Conservation (phyloP, 1,140 invertebrate species). For the Schlechtendalia chinensis region DNA sequence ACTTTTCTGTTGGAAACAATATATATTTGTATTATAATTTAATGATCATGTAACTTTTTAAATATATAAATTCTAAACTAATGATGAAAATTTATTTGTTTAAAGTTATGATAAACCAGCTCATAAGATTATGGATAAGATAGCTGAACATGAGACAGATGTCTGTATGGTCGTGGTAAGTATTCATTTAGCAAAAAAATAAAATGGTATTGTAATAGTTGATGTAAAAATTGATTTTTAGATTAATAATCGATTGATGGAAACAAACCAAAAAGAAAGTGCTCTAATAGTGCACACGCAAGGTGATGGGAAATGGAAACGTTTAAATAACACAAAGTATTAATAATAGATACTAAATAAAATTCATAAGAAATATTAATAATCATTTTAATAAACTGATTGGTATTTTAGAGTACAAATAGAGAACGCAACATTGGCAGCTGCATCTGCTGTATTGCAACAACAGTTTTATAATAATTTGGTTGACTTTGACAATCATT, state of each 20-base stretch:
- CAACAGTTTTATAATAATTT: constrained; percentile 68
- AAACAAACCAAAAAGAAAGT: constrained; percentile 41
- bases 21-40: too few species aligned
- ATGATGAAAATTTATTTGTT: constrained; percentile 50
- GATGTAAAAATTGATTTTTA: not conserved
- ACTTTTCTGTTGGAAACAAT: too few species aligned
- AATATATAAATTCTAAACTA: too few species aligned
- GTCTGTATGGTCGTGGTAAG: constrained; percentile 76
- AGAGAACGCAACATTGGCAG: constrained; percentile 61
- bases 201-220: not conserved
- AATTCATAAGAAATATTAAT: too few species aligned
- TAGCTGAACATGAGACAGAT: constrained; percentile 72
- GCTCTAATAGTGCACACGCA: constrained; percentile 25
- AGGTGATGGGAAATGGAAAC: constrained; percentile 52
- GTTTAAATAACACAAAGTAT: constrained; percentile 57
- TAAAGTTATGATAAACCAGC: constrained; percentile 76
- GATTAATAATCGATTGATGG: constrained; percentile 44
- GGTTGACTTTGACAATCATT: constrained; percentile 87
- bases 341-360: not conserved
- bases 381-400: not conserved
- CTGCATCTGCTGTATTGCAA: constrained; percentile 68
- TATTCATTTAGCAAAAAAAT: constrained; percentile 6
- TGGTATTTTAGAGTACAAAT: constrained; percentile 54
- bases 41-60: too few species aligned
- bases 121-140: constrained; percentile 82